phyloP scores from a whole-genome alignment of 2,888 invertebrate species.

The Heliconius charithonia region DNA sequence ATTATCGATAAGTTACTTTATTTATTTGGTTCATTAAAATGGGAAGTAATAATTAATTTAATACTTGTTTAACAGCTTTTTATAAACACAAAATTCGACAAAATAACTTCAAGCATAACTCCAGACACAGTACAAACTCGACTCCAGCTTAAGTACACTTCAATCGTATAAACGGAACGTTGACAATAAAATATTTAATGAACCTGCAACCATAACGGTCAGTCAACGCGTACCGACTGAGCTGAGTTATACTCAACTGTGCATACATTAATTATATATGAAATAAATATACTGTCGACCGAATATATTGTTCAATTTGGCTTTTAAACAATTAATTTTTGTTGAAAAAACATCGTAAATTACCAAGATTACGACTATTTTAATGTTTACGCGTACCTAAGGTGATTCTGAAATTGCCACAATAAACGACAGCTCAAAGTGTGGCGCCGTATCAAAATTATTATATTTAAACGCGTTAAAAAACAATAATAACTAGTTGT shows the following conservation, averaged over 20 bases:
- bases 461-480: conserved; percentile 5
- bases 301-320: conserved; percentile 14
- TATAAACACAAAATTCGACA: too few relatives aligned
- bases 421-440: conserved; percentile 14
- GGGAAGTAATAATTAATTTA: too few relatives aligned
- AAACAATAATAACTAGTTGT: conserved; percentile 3
- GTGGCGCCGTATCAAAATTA: conserved; percentile 12
- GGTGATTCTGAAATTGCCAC: conserved; percentile 9
- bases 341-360: conserved; percentile 16
- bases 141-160: too few relatives aligned
- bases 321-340: conserved; percentile 19
- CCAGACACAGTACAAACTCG: too few relatives aligned
- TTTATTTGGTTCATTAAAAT: too few relatives aligned
- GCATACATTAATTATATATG: background rate
- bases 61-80: too few relatives aligned
- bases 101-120: too few relatives aligned
- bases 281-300: background rate
- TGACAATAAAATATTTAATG: too few relatives aligned
- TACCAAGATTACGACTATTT: conserved; percentile 10
- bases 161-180: too few relatives aligned
- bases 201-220: background rate
- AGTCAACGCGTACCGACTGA: background rate
- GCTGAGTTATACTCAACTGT: background rate
- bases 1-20: too few relatives aligned
- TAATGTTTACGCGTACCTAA: conserved; percentile 12